A percentile compares a stretch with the other conserved stretches of the same genome.
phyloP scores from a whole-genome alignment of 1,140 invertebrate genomes.

The Polypedilum pembai region DNA sequence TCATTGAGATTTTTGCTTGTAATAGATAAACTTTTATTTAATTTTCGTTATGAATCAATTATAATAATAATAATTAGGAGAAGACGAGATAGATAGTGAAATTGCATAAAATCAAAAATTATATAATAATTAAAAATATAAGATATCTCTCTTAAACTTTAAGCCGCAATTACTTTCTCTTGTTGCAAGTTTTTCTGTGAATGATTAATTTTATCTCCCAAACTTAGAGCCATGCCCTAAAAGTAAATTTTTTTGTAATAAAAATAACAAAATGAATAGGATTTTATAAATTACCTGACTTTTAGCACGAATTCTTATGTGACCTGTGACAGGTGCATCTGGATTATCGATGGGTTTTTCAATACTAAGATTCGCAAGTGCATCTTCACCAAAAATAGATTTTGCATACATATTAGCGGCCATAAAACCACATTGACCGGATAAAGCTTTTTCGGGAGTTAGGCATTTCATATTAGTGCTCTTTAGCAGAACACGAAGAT shows the following conservation, averaged over 20 bases:
- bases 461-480: constrained; percentile 99
- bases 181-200: constrained; percentile 67
- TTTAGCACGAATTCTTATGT: constrained; percentile 95
- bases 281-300: constrained; percentile 65
- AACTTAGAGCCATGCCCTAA: constrained; percentile 91
- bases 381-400: constrained; percentile 99
- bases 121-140: background rate
- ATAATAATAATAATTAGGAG: background rate
- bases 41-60: background rate
- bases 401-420: constrained; percentile 98
- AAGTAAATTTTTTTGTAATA: constrained; percentile 36
- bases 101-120: background rate
- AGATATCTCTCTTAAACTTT: constrained; percentile 32
- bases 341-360: constrained; percentile 88
- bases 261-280: constrained; percentile 15
- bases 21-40: background rate
- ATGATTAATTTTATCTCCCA: constrained; percentile 93
- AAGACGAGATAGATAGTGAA: background rate
- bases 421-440: constrained; percentile 97
- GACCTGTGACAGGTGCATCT: constrained; percentile 84
- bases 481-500: constrained; percentile 84
- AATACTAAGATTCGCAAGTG: constrained; percentile 95
- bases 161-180: constrained; percentile 53
- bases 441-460: constrained; percentile 91
- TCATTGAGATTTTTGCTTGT: background rate